A percentile compares a stretch with the other conserved stretches of the same genome.
Evolutionary conservation across 2,113 vertebrate genomes (phyloP).

Genomic region (Bothrops jararaca): DNA sequence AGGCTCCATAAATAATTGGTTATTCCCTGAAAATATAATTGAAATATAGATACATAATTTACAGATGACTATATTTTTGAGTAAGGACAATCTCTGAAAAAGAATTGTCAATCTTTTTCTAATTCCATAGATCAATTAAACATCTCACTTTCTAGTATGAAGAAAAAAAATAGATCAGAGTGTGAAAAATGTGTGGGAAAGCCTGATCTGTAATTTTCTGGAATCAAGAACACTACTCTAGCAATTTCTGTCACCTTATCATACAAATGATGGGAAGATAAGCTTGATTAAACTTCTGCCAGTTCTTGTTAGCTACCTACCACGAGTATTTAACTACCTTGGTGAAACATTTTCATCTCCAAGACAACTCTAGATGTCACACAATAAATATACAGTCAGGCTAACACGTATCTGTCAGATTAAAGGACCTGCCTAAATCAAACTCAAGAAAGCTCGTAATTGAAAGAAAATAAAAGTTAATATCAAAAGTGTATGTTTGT

Average conservation of each 20-base stretch:
- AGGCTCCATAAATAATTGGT: neutral
- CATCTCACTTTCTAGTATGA: neutral
- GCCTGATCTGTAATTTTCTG: neutral
- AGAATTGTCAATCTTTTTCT: neutral
- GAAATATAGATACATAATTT: neutral
- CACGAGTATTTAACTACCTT: neutral
- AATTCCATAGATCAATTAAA: neutral
- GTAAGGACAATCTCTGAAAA: neutral
- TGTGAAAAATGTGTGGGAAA: neutral
- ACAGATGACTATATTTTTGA: neutral
- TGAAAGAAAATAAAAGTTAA: neutral
- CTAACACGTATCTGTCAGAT: neutral
- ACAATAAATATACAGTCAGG: neutral
- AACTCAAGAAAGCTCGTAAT: neutral
- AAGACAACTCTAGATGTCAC: neutral
- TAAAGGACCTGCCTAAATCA: neutral
- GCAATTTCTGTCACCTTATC: neutral
- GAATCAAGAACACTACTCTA: neutral
- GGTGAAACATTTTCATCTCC: neutral
- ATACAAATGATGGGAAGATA: neutral
- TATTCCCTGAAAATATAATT: neutral
- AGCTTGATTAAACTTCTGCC: neutral
- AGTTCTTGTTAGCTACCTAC: neutral
- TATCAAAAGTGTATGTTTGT: neutral
- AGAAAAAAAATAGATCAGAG: neutral